A percentile compares a stretch with the other conserved stretches of the same genome.
Conservation (phyloP, 2,888 invertebrate species). For the Drosophila melanosoma region DNA sequence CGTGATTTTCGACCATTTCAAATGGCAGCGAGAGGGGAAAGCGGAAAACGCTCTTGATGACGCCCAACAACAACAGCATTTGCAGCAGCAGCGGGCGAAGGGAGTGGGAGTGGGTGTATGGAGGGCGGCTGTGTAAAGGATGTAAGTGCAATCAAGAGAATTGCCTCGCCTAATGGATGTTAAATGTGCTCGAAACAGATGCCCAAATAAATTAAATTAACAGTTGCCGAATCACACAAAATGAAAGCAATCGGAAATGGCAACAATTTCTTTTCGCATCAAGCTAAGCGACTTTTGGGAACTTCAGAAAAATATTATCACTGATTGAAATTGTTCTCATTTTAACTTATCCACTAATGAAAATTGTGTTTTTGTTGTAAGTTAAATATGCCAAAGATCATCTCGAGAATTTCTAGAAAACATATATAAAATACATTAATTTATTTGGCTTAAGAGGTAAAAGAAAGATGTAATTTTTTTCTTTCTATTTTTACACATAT, state of each 20-base stretch:
- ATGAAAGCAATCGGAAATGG: conserved; percentile 12
- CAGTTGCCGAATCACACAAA: conserved; percentile 20
- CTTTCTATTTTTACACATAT: not conserved
- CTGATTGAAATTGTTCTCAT: not conserved
- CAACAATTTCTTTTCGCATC: conserved; percentile 1
- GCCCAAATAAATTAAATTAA: conserved; percentile 82
- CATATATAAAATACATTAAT: not conserved
- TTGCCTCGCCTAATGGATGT: conserved; percentile 82
- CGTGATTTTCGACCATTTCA: conserved; percentile 48
- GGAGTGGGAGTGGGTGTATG: conserved; percentile 2
- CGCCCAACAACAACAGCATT: conserved; percentile 36
- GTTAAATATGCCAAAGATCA: not conserved
- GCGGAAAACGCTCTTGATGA: conserved; percentile 46
- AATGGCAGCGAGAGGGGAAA: conserved; percentile 8
- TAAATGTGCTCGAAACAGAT: conserved; percentile 83
- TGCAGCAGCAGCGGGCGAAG: not conserved
- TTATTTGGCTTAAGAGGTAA: not conserved
- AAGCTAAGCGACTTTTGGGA: not conserved
- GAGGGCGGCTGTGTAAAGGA: conserved; percentile 35
- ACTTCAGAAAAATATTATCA: not conserved
- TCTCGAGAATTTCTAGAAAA: not conserved
- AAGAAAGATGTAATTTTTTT: not conserved
- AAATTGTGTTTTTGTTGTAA: not conserved
- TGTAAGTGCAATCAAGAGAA: conserved; percentile 80
- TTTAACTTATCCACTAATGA: not conserved